Base-by-base conservation (phyloP, 2,888 invertebrate genomes). In the Melinopterus prodromus region DNA sequence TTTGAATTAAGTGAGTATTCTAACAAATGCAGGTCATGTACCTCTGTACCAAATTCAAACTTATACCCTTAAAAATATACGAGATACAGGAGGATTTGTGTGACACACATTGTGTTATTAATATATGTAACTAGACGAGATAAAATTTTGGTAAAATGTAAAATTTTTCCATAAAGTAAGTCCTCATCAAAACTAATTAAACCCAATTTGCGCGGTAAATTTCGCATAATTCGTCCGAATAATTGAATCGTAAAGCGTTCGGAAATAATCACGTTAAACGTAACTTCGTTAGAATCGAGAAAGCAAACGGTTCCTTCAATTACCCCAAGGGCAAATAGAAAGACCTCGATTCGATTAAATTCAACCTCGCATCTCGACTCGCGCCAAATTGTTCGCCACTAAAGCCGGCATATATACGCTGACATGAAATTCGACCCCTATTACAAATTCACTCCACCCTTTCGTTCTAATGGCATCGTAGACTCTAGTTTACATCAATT, bases 281-380 rank as follows among this genome's bases (percentile, higher is more conserved):
- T 4, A 53, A 53, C 53, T 53, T 12, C 53, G 53, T 53, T 53
- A 53, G 53, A 12, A 53, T 53, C 53, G 53, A 53, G 53, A 53
- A 53, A 12, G 53, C 53, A 53, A 53, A 53, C 53, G 53, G 53
- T 53, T 2, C 53, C 53, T 53, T 53, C 53, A 53, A 53, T 53
- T 53, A 53, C 53, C 53, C 53, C 53, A 53, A 53, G 53, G 53
- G 53, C 53, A 53, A 53, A 53, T 53, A 53, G 53, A 53, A 53
- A 53, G 53, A 53, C 53, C 53, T 53, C 53, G 53, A 53, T 53
- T 53, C 53, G 53, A 53, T 53, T 53, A 53, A 53, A 53, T 53
- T 53, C 3, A 53, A 53, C 53, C 53, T 53, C 53, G 9, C 53
- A 53, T 53, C 12, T 12, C 9, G 12, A 12, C 53, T 6, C 3